Evolutionary conservation across 1,140 invertebrate genomes (phyloP), one percentile per base, ranked within the genome.

Genomic region (Aphaenogaster ashmeadi): DNA sequence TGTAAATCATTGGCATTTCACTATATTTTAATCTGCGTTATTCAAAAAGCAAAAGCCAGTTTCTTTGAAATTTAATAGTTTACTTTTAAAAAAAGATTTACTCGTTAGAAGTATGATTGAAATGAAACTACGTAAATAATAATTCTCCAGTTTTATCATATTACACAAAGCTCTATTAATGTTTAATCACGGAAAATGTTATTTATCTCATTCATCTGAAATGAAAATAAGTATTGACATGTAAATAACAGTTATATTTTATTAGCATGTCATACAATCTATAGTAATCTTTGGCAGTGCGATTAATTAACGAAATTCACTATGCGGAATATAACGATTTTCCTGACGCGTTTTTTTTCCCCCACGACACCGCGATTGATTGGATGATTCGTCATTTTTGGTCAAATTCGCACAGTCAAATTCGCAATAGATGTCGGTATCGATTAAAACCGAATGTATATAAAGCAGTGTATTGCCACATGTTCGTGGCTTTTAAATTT

Each of bases 321-420:
- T 54, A 38, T 9, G 1, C 3, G 21, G 2, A 21, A 58, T 83
- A 60, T 74, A 62, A 60, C 8, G 41, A 84, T 60, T 74, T 84
- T 84, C 9, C 54, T 27, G 41, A 74, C 41, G n/a, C 54, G 9
- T 9, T 60, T 75, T 60, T 81, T 58, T 83, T 27, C 3, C 2
- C 36, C 5, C 13, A 11, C 11, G 18, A 72, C 18, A 72, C 21
- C 27, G 27, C 69, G 41, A 71, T 81, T 60, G 41, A 36, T 74
- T 74, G 80, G 54, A 74, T 75, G 69, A 84, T 75, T 33, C 11
- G 80, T 75, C 54, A 84, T 62, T 84, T 75, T 60, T 33, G n/a
- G 44, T 60, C 56, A 52, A 44, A 83, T 67, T 50, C 58, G 6
- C 33, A 52, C 44, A 13, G 21, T 80, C 47, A n/a, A 56, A 18